Evolutionary conservation across 2,113 vertebrate genomes (phyloP).

Genomic region (Etheostoma spectabile): DNA sequence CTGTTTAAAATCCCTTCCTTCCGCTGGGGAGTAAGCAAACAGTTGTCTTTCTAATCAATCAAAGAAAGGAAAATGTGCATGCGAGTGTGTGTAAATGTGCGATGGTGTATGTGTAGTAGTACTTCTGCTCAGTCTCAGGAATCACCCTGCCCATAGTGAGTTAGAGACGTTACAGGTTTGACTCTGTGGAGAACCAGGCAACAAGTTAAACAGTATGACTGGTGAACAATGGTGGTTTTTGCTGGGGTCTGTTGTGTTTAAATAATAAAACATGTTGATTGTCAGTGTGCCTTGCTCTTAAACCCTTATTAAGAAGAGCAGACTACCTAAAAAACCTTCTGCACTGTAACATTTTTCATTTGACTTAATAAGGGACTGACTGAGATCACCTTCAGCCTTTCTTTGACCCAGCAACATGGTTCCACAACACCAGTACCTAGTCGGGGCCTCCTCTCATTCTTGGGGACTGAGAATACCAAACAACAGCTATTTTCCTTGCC

Average conservation of each 20-base stretch:
- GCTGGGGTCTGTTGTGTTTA: slow-evolving; percentile 25
- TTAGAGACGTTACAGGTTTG: slow-evolving; percentile 47
- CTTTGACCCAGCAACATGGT: not conserved
- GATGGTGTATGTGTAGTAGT: slow-evolving; percentile 32
- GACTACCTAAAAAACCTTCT: not conserved
- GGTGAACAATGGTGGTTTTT: slow-evolving; percentile 1
- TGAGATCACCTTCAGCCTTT: slow-evolving; percentile 2
- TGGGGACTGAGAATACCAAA: slow-evolving; percentile 24
- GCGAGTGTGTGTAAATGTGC: slow-evolving; percentile 32
- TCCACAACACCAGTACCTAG: not conserved
- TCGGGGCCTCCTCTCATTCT: not conserved
- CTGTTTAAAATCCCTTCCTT: slow-evolving; percentile 56
- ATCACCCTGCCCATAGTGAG: slow-evolving; percentile 46
- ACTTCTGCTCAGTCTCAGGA: slow-evolving; percentile 66
- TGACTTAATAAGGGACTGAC: not conserved
- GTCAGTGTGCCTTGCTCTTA: not conserved
- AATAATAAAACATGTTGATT: slow-evolving; percentile 40
- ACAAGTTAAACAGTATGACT: slow-evolving; percentile 49
- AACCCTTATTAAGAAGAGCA: not conserved
- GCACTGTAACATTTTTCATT: slow-evolving; percentile 1
- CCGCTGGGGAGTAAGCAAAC: slow-evolving; percentile 50
- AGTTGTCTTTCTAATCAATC: slow-evolving; percentile 54
- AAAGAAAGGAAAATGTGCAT: slow-evolving; percentile 35
- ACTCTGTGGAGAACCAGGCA: slow-evolving; percentile 31
- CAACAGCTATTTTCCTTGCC: not conserved